Evolutionary conservation across 2,113 vertebrate genomes (phyloP).

Genomic region (Dasyornis broadbenti): DNA sequence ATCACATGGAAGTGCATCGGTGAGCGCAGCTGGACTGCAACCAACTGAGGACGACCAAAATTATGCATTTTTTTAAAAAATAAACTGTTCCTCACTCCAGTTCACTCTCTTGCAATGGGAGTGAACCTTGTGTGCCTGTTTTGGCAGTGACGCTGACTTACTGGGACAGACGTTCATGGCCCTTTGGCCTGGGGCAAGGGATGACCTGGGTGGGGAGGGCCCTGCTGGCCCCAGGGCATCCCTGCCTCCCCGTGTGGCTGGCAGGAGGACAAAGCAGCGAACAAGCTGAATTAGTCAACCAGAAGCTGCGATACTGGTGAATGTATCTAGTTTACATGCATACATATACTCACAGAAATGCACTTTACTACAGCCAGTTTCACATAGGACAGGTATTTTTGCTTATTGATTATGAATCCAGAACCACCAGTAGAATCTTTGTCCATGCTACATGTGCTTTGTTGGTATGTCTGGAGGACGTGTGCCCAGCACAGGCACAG

Average conservation of each 20-base stretch:
- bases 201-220: not conserved
- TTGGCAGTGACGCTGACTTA: not conserved
- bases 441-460: not conserved
- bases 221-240: not conserved
- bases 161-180: rapidly evolving
- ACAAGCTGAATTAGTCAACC: not conserved
- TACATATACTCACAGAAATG: not conserved
- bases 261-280: not conserved
- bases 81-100: not conserved
- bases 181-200: not conserved
- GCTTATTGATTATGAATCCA: not conserved
- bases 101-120: not conserved
- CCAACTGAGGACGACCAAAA: not conserved
- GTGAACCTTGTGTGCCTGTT: not conserved
- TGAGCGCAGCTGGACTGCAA: not conserved
- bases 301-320: not conserved
- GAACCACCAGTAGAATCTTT: not conserved
- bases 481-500: not conserved
- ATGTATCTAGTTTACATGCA: not conserved
- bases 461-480: not conserved
- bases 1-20: rapidly evolving
- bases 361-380: not conserved
- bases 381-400: not conserved
- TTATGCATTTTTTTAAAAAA: too few relatives aligned
- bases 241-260: not conserved